Conservation (phyloP, 2,888 invertebrate genomes). For the Tenthredo mesomela region DNA sequence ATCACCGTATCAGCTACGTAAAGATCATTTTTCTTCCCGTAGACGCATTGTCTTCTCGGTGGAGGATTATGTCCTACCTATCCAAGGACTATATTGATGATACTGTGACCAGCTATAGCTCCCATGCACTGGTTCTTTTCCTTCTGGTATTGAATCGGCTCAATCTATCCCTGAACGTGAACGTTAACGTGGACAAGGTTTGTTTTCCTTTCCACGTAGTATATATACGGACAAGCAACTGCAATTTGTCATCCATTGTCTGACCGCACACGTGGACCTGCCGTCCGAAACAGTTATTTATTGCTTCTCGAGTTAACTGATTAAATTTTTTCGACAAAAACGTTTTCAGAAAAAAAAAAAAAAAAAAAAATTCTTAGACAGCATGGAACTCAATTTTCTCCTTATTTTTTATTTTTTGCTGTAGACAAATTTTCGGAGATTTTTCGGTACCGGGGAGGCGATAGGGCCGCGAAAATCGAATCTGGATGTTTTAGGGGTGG, state of each 20-base stretch:
- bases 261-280: conserved; percentile 57
- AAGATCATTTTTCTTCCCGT: conserved; percentile 41
- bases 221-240: background rate
- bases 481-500: conserved; percentile 62
- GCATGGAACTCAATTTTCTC: background rate
- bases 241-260: conserved; percentile 76
- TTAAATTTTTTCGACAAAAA: conserved; percentile 67
- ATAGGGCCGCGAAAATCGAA: conserved; percentile 66
- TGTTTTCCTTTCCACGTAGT: conserved; percentile 67
- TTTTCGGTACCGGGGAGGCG: conserved; percentile 51
- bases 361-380: background rate
- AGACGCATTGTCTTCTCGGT: conserved; percentile 49
- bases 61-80: conserved; percentile 27
- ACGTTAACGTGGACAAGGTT: conserved; percentile 55
- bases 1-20: background rate
- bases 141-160: conserved; percentile 54
- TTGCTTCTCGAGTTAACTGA: conserved; percentile 68
- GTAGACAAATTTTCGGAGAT: background rate
- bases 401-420: background rate
- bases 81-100: conserved; percentile 29
- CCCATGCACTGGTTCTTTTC: background rate
- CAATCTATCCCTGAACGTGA: conserved; percentile 63
- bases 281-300: conserved; percentile 70
- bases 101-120: background rate
- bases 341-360: conserved; percentile 1